Conservation (phyloP, 2,113 vertebrate species). For the Oxyruncus cristatus region DNA sequence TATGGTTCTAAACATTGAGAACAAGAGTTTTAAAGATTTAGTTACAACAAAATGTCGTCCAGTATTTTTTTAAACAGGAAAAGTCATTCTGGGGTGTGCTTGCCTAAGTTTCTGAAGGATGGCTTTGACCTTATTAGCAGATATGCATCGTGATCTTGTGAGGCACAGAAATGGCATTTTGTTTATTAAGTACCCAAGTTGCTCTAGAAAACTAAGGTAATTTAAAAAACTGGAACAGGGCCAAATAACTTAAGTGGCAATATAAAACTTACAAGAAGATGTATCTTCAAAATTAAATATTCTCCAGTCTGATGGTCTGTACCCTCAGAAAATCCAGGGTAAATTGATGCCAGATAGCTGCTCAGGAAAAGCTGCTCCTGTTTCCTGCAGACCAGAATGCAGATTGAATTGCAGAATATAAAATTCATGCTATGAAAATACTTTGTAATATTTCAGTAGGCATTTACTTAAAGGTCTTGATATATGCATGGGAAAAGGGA, state of each 20-base stretch:
- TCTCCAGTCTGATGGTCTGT: background rate
- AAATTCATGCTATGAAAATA: background rate
- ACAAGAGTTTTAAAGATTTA: slow-evolving; percentile 48
- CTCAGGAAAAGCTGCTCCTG: background rate
- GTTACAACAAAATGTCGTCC: background rate
- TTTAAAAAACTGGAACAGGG: background rate
- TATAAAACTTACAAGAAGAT: background rate
- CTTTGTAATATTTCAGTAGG: background rate
- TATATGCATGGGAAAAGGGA: background rate
- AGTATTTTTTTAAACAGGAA: background rate
- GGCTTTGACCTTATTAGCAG: background rate
- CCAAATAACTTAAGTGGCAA: background rate
- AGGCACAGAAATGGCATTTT: background rate
- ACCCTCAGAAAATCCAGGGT: background rate
- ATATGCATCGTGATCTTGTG: background rate
- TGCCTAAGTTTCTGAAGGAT: background rate
- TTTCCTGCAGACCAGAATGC: background rate
- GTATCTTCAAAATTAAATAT: background rate
- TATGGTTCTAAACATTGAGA: slow-evolving; percentile 33
- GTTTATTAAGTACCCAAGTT: background rate
- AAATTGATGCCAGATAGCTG: background rate
- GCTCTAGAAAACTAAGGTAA: background rate
- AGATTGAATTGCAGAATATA: background rate
- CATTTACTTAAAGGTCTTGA: background rate
- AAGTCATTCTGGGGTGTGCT: background rate